Conservation (phyloP, 2,888 invertebrate genomes). For the Cheilosia grossa region DNA sequence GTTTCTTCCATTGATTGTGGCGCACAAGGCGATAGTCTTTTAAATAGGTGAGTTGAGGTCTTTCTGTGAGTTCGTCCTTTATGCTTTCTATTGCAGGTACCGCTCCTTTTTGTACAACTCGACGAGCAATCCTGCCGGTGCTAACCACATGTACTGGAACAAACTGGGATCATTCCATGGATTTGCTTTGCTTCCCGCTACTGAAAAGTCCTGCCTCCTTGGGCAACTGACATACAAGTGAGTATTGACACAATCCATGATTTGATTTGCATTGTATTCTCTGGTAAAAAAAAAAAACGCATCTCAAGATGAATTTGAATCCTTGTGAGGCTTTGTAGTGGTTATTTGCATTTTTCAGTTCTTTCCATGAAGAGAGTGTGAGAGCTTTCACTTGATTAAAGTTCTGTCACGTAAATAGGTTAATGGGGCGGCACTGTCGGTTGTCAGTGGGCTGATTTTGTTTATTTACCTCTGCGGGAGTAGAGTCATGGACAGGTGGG, state of each 20-base stretch:
- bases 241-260: constrained; percentile 71
- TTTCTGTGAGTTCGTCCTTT: no score
- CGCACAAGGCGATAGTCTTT: constrained; percentile 82
- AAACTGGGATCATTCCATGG: constrained; percentile 93
- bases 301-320: constrained; percentile 47
- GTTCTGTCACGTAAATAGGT: constrained; percentile 69
- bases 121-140: constrained; percentile 79
- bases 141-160: constrained; percentile 88
- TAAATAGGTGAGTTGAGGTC: constrained; percentile 79
- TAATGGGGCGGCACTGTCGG: constrained; percentile 63
- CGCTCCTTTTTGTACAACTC: constrained; percentile 81
- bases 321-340: constrained; percentile 35
- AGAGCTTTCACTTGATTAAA: constrained; percentile 70
- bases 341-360: constrained; percentile 24
- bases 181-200: constrained; percentile 90
- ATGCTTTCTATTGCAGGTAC: constrained; percentile 77
- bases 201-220: constrained; percentile 88
- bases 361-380: constrained; percentile 35
- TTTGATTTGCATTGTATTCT: constrained; percentile 3
- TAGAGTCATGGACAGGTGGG: constrained; percentile 54
- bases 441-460: constrained; percentile 50
- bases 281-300: constrained; percentile 4
- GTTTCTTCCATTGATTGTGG: constrained; percentile 92
- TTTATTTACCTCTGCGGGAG: constrained; percentile 62
- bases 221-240: constrained; percentile 91